Percentiles rank a stretch among this genome's conserved stretches.
Conservation (phyloP, 2,113 vertebrate species). For the Dipodomys merriami region DNA sequence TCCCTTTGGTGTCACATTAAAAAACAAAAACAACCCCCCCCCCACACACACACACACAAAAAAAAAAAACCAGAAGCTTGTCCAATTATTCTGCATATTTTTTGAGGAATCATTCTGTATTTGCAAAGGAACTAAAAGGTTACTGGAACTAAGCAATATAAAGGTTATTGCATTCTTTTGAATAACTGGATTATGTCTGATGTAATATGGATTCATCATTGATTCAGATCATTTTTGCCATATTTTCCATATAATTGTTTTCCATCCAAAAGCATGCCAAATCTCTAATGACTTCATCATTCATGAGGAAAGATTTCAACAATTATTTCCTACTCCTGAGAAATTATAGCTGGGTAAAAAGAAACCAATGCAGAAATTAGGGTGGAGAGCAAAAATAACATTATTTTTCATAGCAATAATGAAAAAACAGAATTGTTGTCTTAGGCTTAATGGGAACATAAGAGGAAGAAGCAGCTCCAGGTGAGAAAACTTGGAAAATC, state of each 20-base stretch:
- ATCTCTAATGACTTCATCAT: not conserved
- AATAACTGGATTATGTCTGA: not conserved
- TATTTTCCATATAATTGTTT: slow-evolving; percentile 14
- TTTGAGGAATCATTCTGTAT: slow-evolving; percentile 37
- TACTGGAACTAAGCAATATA: not conserved
- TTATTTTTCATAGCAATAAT: slow-evolving; percentile 1
- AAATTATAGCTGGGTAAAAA: slow-evolving; percentile 44
- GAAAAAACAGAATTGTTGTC: not conserved
- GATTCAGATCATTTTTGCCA: slow-evolving; percentile 15
- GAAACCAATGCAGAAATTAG: not conserved
- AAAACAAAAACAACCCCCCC: not conserved
- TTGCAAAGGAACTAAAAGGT: slow-evolving; percentile 25
- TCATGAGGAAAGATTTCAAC: not conserved
- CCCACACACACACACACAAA: too few relatives aligned
- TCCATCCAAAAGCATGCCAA: slow-evolving; percentile 7
- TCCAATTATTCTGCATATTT: not conserved
- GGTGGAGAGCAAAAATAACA: not conserved
- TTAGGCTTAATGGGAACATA: not conserved
- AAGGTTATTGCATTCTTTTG: slow-evolving; percentile 25
- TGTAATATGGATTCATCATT: not conserved
- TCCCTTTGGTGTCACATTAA: not conserved
- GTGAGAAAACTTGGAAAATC: slow-evolving; percentile 23
- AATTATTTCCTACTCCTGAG: not conserved
- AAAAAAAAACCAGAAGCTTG: not conserved
- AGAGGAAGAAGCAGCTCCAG: not conserved